Conservation (phyloP, 2,888 invertebrate genomes). For the Ochropleura plecta region DNA sequence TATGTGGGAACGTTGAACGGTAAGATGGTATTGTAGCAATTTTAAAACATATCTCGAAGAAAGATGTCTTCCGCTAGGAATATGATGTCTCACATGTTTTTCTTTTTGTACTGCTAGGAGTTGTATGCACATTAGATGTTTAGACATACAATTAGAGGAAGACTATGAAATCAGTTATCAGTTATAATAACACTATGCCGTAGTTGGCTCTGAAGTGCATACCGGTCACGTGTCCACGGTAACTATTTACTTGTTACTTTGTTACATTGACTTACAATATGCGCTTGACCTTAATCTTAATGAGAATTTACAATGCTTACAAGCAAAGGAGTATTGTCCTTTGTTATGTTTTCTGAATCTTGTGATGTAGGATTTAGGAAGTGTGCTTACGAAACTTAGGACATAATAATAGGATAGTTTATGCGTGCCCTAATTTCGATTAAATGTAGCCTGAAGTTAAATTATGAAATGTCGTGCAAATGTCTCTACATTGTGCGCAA, state of each 20-base stretch:
- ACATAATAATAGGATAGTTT: conserved; percentile 46
- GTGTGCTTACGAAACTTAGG: conserved; percentile 36
- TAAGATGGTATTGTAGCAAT: conserved; percentile 9
- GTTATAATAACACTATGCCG: neutral
- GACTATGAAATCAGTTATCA: conserved; percentile 11
- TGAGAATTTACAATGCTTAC: conserved; percentile 49
- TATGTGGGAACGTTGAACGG: conserved; percentile 27
- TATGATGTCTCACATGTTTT: conserved; percentile 15
- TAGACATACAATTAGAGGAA: conserved; percentile 1
- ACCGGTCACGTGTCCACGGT: conserved; percentile 2
- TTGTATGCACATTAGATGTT: conserved; percentile 23
- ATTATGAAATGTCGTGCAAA: conserved; percentile 57
- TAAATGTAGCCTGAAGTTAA: conserved; percentile 43
- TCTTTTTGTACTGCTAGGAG: conserved; percentile 18
- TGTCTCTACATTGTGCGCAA: conserved; percentile 51
- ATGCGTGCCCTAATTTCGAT: conserved; percentile 49
- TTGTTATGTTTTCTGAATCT: conserved; percentile 46
- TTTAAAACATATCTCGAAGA: conserved; percentile 41
- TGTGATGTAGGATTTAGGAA: conserved; percentile 47
- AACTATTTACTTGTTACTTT: conserved; percentile 35
- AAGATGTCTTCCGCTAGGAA: conserved; percentile 29
- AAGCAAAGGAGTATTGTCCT: conserved; percentile 42
- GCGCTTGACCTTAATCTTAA: conserved; percentile 53
- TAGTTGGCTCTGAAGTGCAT: conserved; percentile 11
- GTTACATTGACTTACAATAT: conserved; percentile 47